phyloP scores from a whole-genome alignment of 2,888 invertebrate genomes.

The Apodemia zela region DNA sequence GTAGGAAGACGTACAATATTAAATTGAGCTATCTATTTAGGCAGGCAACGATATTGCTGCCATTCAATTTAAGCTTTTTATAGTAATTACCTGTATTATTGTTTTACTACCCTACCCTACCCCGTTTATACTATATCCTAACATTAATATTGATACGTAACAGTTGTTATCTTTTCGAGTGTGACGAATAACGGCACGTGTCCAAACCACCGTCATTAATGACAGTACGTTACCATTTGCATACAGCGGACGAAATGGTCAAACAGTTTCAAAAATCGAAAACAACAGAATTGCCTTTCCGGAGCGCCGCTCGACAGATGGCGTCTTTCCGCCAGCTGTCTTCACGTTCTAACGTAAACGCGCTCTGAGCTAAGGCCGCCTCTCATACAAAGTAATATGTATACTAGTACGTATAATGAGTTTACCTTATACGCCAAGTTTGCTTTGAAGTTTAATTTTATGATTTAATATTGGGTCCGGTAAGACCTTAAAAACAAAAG shows the following conservation, averaged over 20 bases:
- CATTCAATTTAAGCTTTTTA: no score
- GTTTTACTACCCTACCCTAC: no score
- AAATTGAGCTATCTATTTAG: no score
- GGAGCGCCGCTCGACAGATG: conserved; percentile 72
- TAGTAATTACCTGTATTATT: background rate
- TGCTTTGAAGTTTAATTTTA: background rate
- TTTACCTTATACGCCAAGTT: background rate
- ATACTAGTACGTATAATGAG: no score
- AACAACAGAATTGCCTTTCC: conserved; percentile 72
- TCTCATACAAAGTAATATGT: conserved; percentile 22
- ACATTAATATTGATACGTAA: conserved; percentile 1
- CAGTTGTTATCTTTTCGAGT: conserved; percentile 25
- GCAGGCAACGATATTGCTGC: background rate
- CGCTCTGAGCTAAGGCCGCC: conserved; percentile 47
- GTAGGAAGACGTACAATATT: no score
- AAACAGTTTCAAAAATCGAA: conserved; percentile 45
- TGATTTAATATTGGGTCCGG: background rate
- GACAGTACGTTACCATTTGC: conserved; percentile 28
- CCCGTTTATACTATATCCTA: background rate
- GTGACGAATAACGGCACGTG: conserved; percentile 43
- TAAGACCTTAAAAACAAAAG: no score
- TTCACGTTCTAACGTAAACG: conserved; percentile 35
- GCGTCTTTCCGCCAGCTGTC: conserved; percentile 77
- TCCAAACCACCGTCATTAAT: conserved; percentile 40
- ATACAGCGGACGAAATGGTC: conserved; percentile 27